Evolutionary conservation across 2,797 vertebrate species (phyloP).

Genomic region (Atherinosoma microstoma): DNA sequence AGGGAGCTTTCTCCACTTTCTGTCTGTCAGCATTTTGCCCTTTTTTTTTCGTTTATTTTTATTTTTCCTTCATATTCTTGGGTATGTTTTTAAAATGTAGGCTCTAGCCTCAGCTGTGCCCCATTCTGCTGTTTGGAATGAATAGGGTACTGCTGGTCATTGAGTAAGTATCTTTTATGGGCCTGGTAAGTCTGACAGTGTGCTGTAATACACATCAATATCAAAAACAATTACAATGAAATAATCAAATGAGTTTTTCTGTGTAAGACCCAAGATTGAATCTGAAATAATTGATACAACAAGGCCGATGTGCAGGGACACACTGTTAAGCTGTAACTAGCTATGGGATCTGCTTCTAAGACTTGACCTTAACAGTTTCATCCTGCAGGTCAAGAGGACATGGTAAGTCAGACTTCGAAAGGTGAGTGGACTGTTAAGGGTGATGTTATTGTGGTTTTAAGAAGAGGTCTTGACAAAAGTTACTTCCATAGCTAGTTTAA

Average conservation of each 20-base stretch:
- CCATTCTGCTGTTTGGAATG: conserved; percentile 95
- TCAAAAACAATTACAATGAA: conserved; percentile 78
- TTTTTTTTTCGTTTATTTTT: conserved; percentile 58
- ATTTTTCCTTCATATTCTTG: conserved; percentile 84
- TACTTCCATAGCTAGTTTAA: conserved; percentile 87
- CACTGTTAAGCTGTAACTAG: conserved; percentile 84
- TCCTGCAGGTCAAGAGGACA: conserved; percentile 81
- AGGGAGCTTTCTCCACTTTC: conserved; percentile 74
- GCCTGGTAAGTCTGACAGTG: conserved; percentile 93
- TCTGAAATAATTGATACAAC: conserved; percentile 61
- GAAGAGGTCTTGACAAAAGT: conserved; percentile 82
- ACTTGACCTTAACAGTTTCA: conserved; percentile 75
- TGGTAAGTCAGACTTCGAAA: conserved; percentile 79
- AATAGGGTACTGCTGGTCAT: conserved; percentile 93
- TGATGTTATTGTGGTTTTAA: conserved; percentile 57
- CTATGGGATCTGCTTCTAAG: conserved; percentile 83
- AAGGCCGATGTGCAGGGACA: conserved; percentile 83
- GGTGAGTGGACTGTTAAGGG: conserved; percentile 72
- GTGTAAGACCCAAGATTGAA: conserved; percentile 88
- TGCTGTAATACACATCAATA: conserved; percentile 84
- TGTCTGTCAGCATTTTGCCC: conserved; percentile 75
- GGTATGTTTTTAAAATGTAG: conserved; percentile 93
- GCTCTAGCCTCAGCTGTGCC: conserved; percentile 91
- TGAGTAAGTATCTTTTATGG: conserved; percentile 94
- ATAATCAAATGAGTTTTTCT: conserved; percentile 86